Evolutionary conservation across 2,113 vertebrate species (phyloP).

Genomic region (western clawed frog (Xenopus tropicalis)): UCB_Xtro_10.0 CM004444.2:95365001-95365500

Average conservation of each 20-base stretch:
- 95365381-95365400: constrained; percentile 15
- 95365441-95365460: background rate
- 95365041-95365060: no score
- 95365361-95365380: constrained; percentile 31
- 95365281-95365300: constrained; percentile 37
- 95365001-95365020: no score
- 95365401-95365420: constrained; percentile 8
- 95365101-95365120: no score
- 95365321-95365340: constrained; percentile 40
- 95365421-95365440: background rate
- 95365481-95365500: background rate
- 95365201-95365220: no score
- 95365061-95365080: no score
- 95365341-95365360: constrained; percentile 30
- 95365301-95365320: constrained; percentile 45
- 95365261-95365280: constrained; percentile 44
- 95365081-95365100: no score
- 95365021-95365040: no score
- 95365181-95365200: background rate
- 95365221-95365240: constrained; percentile 7
- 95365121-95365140: no score
- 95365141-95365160: no score
- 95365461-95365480: background rate
- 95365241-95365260: constrained; percentile 31
- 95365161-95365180: background rate